Percentiles rank a stretch among this genome's conserved stretches.
These are phyloP conservation scores for Eumacrocentrus americanus DNA, from an alignment of 2,888 invertebrate species.

Conservation along the genomic window DNA sequence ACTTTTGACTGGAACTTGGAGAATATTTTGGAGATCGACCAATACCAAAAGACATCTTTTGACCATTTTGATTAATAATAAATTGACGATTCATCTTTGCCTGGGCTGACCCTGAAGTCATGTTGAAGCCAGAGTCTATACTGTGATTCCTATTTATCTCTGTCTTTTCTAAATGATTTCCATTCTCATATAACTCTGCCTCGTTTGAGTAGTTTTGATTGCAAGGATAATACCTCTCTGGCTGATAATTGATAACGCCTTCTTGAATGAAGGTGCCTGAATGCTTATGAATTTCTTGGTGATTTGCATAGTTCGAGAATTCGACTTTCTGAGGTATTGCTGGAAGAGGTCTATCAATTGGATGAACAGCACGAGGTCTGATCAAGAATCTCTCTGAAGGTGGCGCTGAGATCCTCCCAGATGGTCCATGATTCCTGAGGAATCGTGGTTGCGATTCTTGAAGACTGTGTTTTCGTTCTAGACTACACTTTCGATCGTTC, in stretches of 20 bases:
- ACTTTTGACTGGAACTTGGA: conserved; percentile 54
- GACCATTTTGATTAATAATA: conserved; percentile 44
- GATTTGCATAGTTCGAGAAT: conserved; percentile 47
- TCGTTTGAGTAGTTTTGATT: conserved; percentile 35
- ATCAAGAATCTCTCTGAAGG: conserved; percentile 51
- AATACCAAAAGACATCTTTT: conserved; percentile 38
- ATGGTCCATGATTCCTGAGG: conserved; percentile 50
- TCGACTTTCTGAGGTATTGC: conserved; percentile 54
- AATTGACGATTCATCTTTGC: conserved; percentile 49
- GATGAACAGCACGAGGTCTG: conserved; percentile 51
- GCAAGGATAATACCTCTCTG: conserved; percentile 25
- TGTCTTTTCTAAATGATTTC: conserved; percentile 34
- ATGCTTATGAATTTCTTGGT: conserved; percentile 39
- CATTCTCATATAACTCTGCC: conserved; percentile 38
- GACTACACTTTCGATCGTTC: conserved; percentile 41
- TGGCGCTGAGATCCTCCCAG: conserved; percentile 55
- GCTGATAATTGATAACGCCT: conserved; percentile 28
- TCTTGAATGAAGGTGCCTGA: conserved; percentile 20
- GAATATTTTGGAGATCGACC: conserved; percentile 50
- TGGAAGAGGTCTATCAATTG: conserved; percentile 54
- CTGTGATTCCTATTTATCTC: conserved; percentile 40
- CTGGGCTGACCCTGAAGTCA: conserved; percentile 51
- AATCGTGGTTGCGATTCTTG: conserved; percentile 49
- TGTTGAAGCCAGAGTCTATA: conserved; percentile 41
- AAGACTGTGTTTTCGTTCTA: conserved; percentile 55